phyloP scores from a whole-genome alignment of 2,113 vertebrate genomes.

The Psettodes erumei region DNA sequence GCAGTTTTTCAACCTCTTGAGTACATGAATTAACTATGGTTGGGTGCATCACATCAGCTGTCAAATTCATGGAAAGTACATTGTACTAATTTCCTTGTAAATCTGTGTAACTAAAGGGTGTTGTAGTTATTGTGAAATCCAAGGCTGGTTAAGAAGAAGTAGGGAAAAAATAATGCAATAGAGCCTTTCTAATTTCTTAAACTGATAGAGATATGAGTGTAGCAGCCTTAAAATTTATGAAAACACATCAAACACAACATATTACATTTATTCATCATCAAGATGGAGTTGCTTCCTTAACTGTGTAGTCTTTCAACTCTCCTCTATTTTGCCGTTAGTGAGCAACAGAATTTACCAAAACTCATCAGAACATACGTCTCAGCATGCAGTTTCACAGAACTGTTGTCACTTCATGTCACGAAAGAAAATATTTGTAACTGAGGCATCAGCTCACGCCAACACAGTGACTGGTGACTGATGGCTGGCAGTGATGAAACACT shows the following conservation, averaged over 20 bases:
- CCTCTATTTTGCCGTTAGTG: neutral
- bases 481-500: neutral
- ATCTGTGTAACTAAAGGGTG: neutral
- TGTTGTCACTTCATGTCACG: neutral
- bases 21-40: neutral
- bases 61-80: constrained; percentile 6
- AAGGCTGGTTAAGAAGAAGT: too few relatives aligned
- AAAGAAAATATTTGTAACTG: constrained; percentile 43
- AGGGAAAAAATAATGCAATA: too few relatives aligned
- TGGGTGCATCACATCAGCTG: neutral
- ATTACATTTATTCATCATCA: neutral
- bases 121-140: neutral
- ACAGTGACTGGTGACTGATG: neutral
- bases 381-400: constrained; percentile 7
- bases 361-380: constrained; percentile 11
- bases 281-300: neutral
- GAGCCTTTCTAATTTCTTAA: too few relatives aligned
- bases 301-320: too few relatives aligned
- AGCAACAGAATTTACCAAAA: neutral
- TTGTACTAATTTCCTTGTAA: constrained; percentile 12
- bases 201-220: neutral
- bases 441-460: constrained; percentile 8
- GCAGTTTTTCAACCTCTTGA: neutral
- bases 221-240: neutral
- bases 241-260: neutral